Conservation (phyloP, 2,888 invertebrate genomes). For the Xylota sylvarum region DNA sequence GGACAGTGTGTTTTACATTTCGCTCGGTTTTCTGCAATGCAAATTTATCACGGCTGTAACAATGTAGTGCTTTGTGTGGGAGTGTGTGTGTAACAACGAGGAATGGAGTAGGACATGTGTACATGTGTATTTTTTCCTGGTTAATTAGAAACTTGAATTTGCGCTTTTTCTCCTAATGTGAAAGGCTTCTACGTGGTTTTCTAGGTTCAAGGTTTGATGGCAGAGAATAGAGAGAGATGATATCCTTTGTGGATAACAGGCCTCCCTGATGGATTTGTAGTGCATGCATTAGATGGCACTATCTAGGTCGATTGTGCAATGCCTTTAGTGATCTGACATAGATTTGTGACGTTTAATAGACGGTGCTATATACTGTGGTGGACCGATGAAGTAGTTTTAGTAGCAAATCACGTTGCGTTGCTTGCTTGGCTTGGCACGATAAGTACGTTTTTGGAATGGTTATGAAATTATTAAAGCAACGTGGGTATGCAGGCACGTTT, state of each 20-base stretch:
- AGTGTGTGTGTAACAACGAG: neutral
- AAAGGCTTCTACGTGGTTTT: slow-evolving; percentile 12
- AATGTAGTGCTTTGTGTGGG: slow-evolving; percentile 1
- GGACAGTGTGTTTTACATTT: slow-evolving; percentile 18
- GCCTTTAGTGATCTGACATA: slow-evolving; percentile 8
- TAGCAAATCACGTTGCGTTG: too few relatives aligned
- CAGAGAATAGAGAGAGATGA: neutral
- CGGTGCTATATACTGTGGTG: neutral
- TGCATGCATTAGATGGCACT: slow-evolving; percentile 17
- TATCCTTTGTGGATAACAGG: slow-evolving; percentile 20
- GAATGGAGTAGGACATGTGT: slow-evolving; percentile 23
- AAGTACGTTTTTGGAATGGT: too few relatives aligned
- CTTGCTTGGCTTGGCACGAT: too few relatives aligned
- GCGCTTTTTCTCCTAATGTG: slow-evolving; percentile 29
- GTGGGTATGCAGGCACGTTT: too few relatives aligned
- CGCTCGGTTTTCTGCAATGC: slow-evolving; percentile 10
- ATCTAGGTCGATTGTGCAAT: slow-evolving; percentile 21
- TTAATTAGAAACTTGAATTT: slow-evolving; percentile 56
- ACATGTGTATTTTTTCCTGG: slow-evolving; percentile 38
- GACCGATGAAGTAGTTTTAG: neutral
- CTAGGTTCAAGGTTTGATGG: slow-evolving; percentile 52
- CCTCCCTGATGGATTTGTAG: slow-evolving; percentile 23
- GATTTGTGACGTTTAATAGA: neutral
- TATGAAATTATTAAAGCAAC: too few relatives aligned
- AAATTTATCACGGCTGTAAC: slow-evolving; percentile 21